Base-by-base conservation (phyloP, 2,113 vertebrate species). In the Neogale vison region DNA sequence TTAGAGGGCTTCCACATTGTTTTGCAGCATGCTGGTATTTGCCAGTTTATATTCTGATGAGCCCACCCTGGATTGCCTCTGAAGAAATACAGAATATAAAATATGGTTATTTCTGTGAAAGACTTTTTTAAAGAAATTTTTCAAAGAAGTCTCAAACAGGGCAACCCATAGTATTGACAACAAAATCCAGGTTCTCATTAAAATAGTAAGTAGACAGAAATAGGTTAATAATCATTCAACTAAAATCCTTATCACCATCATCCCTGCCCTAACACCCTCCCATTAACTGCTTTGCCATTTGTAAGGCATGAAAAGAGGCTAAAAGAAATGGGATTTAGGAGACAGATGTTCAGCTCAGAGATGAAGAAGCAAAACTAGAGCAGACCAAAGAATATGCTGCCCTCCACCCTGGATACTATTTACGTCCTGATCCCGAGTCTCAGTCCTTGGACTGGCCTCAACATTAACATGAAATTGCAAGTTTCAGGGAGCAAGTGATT, bases 21-120 rank as follows among this genome's bases (percentile, higher is more conserved):
- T 63, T 81, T 90, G 93, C 39, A 61, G 26, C 34, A 69, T 80
- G 14, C 72, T 74, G 24, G 52, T 34, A 82, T 93, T 95, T 96
- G 84, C 84, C 81, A 80, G 57, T 80, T 96, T 74, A 36, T 65
- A 45, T 94, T 90, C 76, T 94, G 69, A 72, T 65, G 83, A 92
- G 39, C 57, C 82, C 2, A 69, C 23, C n/a, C 81, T 89, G 26
- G 21, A 39, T 3, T 82, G 81, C 45, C 50, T 97, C 81, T 65
- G 65, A 92, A 97, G 79, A 97, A 97, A 95, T n/a, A 45, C 65
- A 93, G 45, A 82, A 57, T 42, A 11, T 36, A 71, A 89, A 81
- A 13, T 21, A 15, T 13, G 24, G 55, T 88, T 94, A n/a, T 69
- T 85, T 47, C 47, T 67, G 52, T 88, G 12, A 89, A 83, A 94